A percentile compares a stretch with the other conserved stretches of the same genome.
Evolutionary conservation across 1,140 invertebrate species (phyloP).

Genomic region (Drosophila auraria): DNA sequence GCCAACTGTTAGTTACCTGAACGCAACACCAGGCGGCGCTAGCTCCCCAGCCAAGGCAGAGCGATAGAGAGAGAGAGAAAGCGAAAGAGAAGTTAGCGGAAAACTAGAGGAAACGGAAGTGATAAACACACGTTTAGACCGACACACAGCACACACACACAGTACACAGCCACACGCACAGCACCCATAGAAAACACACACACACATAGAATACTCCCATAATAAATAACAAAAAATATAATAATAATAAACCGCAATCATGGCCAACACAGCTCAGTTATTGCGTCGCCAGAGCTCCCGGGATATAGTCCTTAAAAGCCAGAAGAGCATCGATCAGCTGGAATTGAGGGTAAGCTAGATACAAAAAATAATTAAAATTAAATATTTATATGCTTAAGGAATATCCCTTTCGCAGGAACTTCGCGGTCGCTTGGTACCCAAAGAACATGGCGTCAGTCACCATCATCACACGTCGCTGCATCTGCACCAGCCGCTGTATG

Average conservation of each 20-base stretch:
- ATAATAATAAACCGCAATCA: constrained; percentile 79
- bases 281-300: constrained; percentile 94
- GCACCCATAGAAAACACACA: constrained; percentile 15
- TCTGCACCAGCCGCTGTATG: constrained; percentile 89
- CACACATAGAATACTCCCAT: constrained; percentile 1
- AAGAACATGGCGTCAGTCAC: constrained; percentile 88
- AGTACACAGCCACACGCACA: constrained; percentile 12
- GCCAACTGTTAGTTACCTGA: constrained; percentile 37
- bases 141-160: constrained; percentile 10
- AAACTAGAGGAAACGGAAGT: constrained; percentile 26
- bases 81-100: neutral
- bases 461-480: constrained; percentile 74
- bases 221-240: constrained; percentile 25
- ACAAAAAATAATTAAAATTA: neutral
- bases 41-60: neutral
- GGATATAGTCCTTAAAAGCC: constrained; percentile 87
- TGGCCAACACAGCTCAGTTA: constrained; percentile 95
- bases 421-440: constrained; percentile 90
- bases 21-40: constrained; percentile 39
- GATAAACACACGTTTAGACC: constrained; percentile 24
- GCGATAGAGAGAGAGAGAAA: neutral
- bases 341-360: constrained; percentile 89
- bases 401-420: constrained; percentile 86
- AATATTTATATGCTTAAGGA: neutral
- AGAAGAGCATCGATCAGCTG: constrained; percentile 92